These are phyloP conservation scores for Drepanosiphum platanoidis DNA, from an alignment of 2,888 invertebrate genomes.

Conservation along the genomic window DNA sequence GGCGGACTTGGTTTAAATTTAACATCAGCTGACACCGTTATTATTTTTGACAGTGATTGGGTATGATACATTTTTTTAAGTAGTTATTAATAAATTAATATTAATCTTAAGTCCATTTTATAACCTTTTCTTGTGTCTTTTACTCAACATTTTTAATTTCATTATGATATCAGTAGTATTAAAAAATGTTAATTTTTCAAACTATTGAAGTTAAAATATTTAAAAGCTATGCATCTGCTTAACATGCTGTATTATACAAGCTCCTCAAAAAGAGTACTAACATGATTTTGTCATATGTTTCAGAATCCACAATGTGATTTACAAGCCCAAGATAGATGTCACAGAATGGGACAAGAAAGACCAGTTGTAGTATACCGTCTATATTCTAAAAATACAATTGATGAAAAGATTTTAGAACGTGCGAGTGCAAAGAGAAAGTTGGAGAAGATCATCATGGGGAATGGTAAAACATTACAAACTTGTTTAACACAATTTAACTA, in stretches of 20 bases:
- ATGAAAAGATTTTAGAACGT: slow-evolving; percentile 73
- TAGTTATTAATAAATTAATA: not conserved
- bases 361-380: slow-evolving; percentile 76
- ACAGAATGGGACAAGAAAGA: slow-evolving; percentile 77
- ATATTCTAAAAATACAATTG: slow-evolving; percentile 74
- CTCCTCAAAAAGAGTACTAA: too few relatives aligned
- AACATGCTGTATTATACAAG: too few relatives aligned
- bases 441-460: slow-evolving; percentile 76
- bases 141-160: too few relatives aligned
- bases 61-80: slow-evolving; percentile 66
- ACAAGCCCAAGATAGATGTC: slow-evolving; percentile 79
- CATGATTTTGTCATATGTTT: slow-evolving; percentile 63
- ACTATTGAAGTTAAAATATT: too few relatives aligned
- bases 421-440: slow-evolving; percentile 74
- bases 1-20: slow-evolving; percentile 80
- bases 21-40: slow-evolving; percentile 76
- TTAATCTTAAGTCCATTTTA: too few relatives aligned
- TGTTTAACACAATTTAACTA: too few relatives aligned
- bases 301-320: slow-evolving; percentile 78
- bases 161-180: too few relatives aligned
- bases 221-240: too few relatives aligned
- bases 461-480: too few relatives aligned
- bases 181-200: too few relatives aligned
- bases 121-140: too few relatives aligned
- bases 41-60: slow-evolving; percentile 76